Evolutionary conservation across 2,113 vertebrate species (phyloP).

Genomic region (Lophura nycthemera): DNA sequence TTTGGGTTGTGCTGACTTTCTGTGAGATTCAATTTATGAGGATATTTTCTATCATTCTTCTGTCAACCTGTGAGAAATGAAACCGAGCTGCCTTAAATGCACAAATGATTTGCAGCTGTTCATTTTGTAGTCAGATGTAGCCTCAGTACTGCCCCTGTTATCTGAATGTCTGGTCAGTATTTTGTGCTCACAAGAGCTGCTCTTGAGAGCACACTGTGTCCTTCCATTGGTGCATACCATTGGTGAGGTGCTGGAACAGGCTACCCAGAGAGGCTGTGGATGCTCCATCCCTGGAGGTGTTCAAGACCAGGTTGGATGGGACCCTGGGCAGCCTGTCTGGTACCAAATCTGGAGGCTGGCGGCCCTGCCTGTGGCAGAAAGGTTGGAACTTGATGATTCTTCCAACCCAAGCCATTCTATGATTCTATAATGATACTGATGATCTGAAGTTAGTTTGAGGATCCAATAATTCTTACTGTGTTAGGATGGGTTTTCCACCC

Average conservation of each 20-base stretch:
- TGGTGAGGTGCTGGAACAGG: too few relatives aligned
- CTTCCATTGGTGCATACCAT: not conserved
- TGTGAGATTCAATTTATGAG: not conserved
- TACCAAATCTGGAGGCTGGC: too few relatives aligned
- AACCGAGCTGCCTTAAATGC: rapidly evolving
- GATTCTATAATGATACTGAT: too few relatives aligned
- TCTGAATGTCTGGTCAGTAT: not conserved
- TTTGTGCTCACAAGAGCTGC: not conserved
- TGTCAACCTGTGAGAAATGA: not conserved
- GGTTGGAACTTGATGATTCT: too few relatives aligned
- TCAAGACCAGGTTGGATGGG: too few relatives aligned
- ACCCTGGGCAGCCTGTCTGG: too few relatives aligned
- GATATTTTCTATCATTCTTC: not conserved
- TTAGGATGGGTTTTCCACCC: not conserved
- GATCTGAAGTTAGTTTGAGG: not conserved
- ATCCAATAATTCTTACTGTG: not conserved
- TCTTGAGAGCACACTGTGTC: not conserved
- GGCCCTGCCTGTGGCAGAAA: too few relatives aligned
- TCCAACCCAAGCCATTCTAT: too few relatives aligned
- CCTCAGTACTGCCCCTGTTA: not conserved
- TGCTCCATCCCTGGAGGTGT: too few relatives aligned
- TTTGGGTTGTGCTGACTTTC: not conserved
- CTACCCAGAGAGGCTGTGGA: too few relatives aligned
- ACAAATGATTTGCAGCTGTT: not conserved
- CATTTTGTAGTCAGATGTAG: not conserved